Base-by-base conservation (phyloP, 2,797 vertebrate genomes). In the Onychomys torridus region DNA sequence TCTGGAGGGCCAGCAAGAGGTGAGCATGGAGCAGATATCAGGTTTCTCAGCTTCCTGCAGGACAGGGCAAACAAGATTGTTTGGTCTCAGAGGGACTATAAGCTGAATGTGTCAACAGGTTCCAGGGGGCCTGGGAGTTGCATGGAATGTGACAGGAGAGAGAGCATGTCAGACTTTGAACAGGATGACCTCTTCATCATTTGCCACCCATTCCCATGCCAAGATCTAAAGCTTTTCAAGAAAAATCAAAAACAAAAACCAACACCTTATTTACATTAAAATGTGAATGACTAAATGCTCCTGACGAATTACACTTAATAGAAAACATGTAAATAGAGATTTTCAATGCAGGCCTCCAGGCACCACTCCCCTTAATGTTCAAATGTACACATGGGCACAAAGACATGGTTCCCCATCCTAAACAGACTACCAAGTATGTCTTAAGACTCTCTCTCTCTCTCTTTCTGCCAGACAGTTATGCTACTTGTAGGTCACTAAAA, bases 41-140 rank as follows among this genome's bases (percentile, higher is more conserved):
- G 67, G 27, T 95, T 96, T 95, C 90, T 78, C 81, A 29, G 69
- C 89, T 92, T 94, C 91, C 96, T 79, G 75, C 69, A 76, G 69
- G 8, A 69, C 32, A n/a, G 86, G 52, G 89, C n/a, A 89, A 93
- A 94, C 6, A 34, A 92, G 89, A 83, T 12, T 43, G 82, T 86
- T 76, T 67, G 69, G 63, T 55, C 95, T 94, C 93, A 4, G 65
- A 94, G 87, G 65, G 90, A 27, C 87, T 46, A 46, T 89, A 85
- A 49, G 79, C 78, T 87, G 57, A 43, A 95, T 89, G 90, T 87
- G 94, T 43, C 90, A 94, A 57, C 82, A 81, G 52, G 91, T 86
- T 96, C 77, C 55, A 85, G 14, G 59, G 69, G 65, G 23, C 85
- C 69, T 83, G 49, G 85, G 91, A 93, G 69, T 9, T 63, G 9